These are phyloP conservation scores for Solenopsis invicta DNA, from an alignment of 1,140 invertebrate genomes.

Conservation along the genomic window DNA sequence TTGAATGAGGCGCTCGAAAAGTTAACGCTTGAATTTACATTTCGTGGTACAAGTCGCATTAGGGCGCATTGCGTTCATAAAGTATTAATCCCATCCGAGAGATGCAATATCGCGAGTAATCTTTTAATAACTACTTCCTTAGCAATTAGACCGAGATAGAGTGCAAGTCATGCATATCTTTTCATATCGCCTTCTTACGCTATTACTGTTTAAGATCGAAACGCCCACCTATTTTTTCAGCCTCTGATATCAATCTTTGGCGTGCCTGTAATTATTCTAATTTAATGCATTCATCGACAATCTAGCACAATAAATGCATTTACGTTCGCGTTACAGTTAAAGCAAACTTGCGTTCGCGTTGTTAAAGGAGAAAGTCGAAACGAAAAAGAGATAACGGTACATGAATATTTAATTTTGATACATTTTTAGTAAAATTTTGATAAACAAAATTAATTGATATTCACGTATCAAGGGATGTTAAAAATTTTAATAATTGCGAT, in stretches of 20 bases:
- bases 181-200: slow-evolving; percentile 1
- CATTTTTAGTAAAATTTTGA: neutral
- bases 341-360: neutral
- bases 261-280: slow-evolving; percentile 22
- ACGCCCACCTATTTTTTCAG: neutral
- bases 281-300: neutral
- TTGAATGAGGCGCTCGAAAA: slow-evolving; percentile 53
- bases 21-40: slow-evolving; percentile 59
- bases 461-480: neutral
- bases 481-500: slow-evolving; percentile 2
- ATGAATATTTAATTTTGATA: neutral
- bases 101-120: slow-evolving; percentile 33
- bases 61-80: slow-evolving; percentile 44
- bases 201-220: slow-evolving; percentile 18
- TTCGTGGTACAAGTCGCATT: slow-evolving; percentile 36
- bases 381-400: neutral
- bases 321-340: neutral
- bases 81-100: slow-evolving; percentile 46
- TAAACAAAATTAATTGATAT: neutral
- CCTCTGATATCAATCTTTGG: neutral
- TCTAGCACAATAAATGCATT: neutral
- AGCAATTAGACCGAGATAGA: neutral
- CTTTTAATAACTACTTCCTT: slow-evolving; percentile 32
- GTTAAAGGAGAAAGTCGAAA: neutral
- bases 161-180: slow-evolving; percentile 9